Base-by-base conservation (phyloP, 2,113 vertebrate species). In the Anas platyrhynchos region DNA sequence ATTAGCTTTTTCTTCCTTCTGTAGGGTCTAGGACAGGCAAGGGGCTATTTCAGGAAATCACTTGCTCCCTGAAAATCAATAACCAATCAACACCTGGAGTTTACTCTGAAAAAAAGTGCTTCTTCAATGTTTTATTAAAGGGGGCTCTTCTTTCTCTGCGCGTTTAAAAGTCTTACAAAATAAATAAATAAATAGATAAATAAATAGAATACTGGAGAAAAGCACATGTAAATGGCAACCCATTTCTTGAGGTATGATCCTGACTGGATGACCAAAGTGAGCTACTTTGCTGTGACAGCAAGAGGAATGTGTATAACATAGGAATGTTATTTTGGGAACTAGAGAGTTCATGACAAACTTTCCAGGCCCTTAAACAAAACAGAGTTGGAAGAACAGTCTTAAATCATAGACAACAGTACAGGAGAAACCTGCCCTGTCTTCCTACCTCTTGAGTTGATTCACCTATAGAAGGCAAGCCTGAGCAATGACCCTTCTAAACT, bases 31-130 rank as follows among this genome's bases (percentile, higher is more conserved):
- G 79, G 25, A 68, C 62, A 90, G 88, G 55, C 66, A 69, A 73
- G 52, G 34, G 38, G 55, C 32, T 91, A 62, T 75, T 83, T 87
- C 61, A 89, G 72, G 58, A 65, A 82, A 78, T 81, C 61, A 54
- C 38, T 92, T 89, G 73, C 38, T 94, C 83, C 85, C 73, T 68
- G 43, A 58, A 92, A 94, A 93, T 96, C 94, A 77, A 94, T 95
- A 96, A 86, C 88, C 66, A 93, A 94, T 96, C 86, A 93, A 66
- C 88, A 88, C 43, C 75, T 77, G 89, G 84, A 92, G 85, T 82
- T 87, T 26, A 48, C 73, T 63, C 67, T 61, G 43, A 81, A 88
- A 80, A 93, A 91, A 83, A 91, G 95, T 29, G 62, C 62, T 58
- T 92, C 74, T 73, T 73, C 44, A 66, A 79, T 58, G 31, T 21